Conservation (phyloP, 2,888 invertebrate genomes). For the Athalia cordata region DNA sequence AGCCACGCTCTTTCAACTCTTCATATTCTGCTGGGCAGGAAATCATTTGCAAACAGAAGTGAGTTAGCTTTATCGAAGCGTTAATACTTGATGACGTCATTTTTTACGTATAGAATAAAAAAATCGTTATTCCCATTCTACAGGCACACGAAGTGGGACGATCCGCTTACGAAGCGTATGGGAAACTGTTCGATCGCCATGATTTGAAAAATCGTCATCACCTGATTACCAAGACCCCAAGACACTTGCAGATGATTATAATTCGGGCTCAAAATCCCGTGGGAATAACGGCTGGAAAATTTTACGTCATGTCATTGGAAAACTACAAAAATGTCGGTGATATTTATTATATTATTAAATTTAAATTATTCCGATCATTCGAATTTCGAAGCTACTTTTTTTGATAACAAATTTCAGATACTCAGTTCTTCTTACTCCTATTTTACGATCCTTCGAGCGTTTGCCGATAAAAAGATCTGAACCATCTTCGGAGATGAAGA, state of each 20-base stretch:
- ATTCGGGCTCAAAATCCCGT: slow-evolving; percentile 10
- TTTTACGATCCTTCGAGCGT: slow-evolving; percentile 30
- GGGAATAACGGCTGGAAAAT: slow-evolving; percentile 37
- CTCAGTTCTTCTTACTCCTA: slow-evolving; percentile 30
- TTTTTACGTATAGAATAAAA: too few species aligned
- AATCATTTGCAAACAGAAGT: slow-evolving; percentile 39
- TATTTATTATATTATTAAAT: background rate
- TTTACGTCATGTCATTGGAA: slow-evolving; percentile 36
- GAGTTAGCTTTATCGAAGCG: background rate
- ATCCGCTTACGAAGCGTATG: slow-evolving; percentile 32
- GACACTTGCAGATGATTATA: slow-evolving; percentile 36
- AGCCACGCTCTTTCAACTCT: slow-evolving; percentile 17
- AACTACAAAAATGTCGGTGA: slow-evolving; percentile 17
- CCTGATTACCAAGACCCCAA: background rate
- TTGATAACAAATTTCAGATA: slow-evolving; percentile 2
- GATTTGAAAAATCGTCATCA: background rate
- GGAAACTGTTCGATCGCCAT: slow-evolving; percentile 15
- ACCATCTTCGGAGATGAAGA: background rate
- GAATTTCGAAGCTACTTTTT: background rate
- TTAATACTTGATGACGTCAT: too few species aligned
- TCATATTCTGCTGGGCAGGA: slow-evolving; percentile 39
- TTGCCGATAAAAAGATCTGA: slow-evolving; percentile 21
- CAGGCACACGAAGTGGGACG: slow-evolving; percentile 16
- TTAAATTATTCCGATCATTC: background rate
- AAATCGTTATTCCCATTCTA: background rate